Base-by-base conservation (phyloP, 2,113 vertebrate genomes). In the Dasypus novemcinctus region DNA sequence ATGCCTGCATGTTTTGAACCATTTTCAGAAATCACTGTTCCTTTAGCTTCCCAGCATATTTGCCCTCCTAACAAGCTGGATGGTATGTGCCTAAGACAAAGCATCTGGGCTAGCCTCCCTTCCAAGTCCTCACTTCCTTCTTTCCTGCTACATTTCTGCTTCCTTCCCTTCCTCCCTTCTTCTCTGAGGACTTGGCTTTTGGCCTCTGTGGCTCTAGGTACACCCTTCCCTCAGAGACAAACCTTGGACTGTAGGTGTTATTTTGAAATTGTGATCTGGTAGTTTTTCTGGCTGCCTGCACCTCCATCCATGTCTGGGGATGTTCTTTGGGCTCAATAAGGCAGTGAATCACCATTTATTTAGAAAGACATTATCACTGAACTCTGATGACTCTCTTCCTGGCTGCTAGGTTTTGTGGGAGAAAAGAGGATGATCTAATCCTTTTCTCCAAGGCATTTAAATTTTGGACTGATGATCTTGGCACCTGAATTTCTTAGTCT, bases 1-100 rank as follows among this genome's bases (percentile, higher is more conserved):
- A 49, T 46, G 68, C 69, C 46, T 94, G 43, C 46, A 11, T 57
- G 64, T 95, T 97, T 96, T 90, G 85, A 93, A 88, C 87, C 52
- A 25, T 90, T 94, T 97, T 96, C 91, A 96, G 82, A 88, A 96
- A 61, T 76, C 82, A 61, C 64, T 91, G 43, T 95, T 95, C 74
- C 84, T 94, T 96, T 91, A 80, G 72, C 27, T 78, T 97, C 49
- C 64, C 41, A 38, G 64, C 38, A 38, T 59, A 90, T 57, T 79
- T 95, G 61, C n/a, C 43, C 49, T 88, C 43, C 25, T 80, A 87
- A 95, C 90, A 95, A 74, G 41, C 74, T 78, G 46, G 41, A 31
- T 81, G 57, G 79, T 96, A 52, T 94, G 41, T 93, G 38, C 76
- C 71, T 91, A 12, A 20, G 33, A 76, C 76, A 94, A 91, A 92